A percentile compares a stretch with the other conserved stretches of the same genome.
phyloP scores from a whole-genome alignment of 2,797 vertebrate genomes.

The Pagetopsis macropterus region DNA sequence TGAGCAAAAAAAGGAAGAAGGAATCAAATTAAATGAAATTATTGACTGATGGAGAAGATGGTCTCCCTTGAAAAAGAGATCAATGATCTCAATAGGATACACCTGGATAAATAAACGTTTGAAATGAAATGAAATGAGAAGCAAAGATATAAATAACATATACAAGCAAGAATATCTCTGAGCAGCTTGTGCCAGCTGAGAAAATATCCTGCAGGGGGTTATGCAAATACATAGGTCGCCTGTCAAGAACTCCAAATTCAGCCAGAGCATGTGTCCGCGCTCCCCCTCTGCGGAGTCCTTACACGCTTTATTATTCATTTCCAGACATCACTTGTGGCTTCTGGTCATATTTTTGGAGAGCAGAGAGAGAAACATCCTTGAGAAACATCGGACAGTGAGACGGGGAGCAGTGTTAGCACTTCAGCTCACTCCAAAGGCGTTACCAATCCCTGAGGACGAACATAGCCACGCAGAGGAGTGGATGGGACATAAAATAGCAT shows the following conservation, averaged over 20 bases:
- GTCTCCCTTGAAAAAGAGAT: too few relatives aligned
- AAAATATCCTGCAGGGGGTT: slow-evolving; percentile 51
- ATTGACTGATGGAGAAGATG: not conserved
- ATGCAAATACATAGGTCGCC: slow-evolving; percentile 59
- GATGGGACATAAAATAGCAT: slow-evolving; percentile 52
- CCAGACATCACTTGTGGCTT: slow-evolving; percentile 63
- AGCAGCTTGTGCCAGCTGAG: slow-evolving; percentile 47
- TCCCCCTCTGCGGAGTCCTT: slow-evolving; percentile 59
- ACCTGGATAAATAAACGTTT: too few relatives aligned
- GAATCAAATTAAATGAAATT: slow-evolving; percentile 11
- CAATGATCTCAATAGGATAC: too few relatives aligned
- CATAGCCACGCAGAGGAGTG: slow-evolving; percentile 32
- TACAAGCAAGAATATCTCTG: slow-evolving; percentile 15
- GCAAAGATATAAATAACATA: not conserved
- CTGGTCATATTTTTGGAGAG: slow-evolving; percentile 57
- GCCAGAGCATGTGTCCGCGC: slow-evolving; percentile 32
- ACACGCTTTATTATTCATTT: slow-evolving; percentile 65
- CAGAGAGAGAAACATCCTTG: slow-evolving; percentile 50
- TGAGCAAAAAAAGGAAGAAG: not conserved
- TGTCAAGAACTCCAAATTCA: slow-evolving; percentile 62
- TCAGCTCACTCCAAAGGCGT: slow-evolving; percentile 53
- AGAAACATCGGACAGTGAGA: slow-evolving; percentile 44
- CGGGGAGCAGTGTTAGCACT: slow-evolving; percentile 37
- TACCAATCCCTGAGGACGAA: slow-evolving; percentile 40
- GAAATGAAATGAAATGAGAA: slow-evolving; percentile 10